Percentiles rank a stretch among this genome's conserved stretches.
These are phyloP conservation scores for Cyanoderma ruficeps DNA, from an alignment of 2,113 vertebrate genomes.

Conservation along the genomic window DNA sequence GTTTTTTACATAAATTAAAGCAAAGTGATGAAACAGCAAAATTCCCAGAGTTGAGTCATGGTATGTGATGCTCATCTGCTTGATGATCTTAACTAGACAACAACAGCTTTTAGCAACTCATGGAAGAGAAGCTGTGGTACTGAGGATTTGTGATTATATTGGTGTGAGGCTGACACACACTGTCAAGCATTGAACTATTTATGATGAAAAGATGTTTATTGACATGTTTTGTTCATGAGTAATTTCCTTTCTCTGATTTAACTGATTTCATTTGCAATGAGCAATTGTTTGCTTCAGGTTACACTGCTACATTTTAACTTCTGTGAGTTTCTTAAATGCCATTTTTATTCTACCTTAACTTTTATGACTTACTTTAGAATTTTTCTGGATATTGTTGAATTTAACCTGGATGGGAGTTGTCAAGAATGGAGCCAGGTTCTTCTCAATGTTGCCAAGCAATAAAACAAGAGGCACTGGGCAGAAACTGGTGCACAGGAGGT, in stretches of 20 bases:
- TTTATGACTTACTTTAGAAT: background rate
- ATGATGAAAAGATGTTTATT: background rate
- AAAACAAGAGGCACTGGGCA: background rate
- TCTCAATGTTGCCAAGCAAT: background rate
- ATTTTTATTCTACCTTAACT: background rate
- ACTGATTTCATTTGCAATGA: background rate
- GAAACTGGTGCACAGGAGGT: background rate
- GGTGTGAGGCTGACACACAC: background rate
- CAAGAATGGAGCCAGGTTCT: background rate
- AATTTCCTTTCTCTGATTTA: background rate
- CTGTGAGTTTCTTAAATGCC: background rate
- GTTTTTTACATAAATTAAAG: background rate
- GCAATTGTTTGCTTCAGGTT: background rate
- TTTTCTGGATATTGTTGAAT: background rate
- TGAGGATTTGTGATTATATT: background rate
- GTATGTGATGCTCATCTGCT: background rate
- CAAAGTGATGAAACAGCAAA: background rate
- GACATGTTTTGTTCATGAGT: background rate
- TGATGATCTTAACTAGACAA: background rate
- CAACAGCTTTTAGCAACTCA: background rate
- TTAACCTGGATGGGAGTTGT: background rate
- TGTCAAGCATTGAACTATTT: background rate
- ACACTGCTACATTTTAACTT: fast-evolving
- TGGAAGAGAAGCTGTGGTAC: background rate
- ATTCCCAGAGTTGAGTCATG: background rate